phyloP scores from a whole-genome alignment of 2,113 vertebrate species.

The Mystacornis crossleyi region DNA sequence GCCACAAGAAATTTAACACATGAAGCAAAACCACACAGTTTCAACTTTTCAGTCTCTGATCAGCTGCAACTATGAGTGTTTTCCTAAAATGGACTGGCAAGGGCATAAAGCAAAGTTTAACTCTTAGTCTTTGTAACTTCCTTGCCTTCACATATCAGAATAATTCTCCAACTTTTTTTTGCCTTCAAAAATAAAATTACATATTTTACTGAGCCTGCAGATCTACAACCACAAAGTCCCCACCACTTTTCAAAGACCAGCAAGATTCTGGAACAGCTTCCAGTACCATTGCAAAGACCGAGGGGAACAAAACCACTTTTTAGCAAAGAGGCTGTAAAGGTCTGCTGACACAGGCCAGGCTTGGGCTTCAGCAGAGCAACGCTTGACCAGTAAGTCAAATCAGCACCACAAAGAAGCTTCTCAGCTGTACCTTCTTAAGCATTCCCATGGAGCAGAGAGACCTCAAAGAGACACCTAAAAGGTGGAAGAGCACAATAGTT shows the following conservation, averaged over 20 bases:
- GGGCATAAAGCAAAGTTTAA: not conserved
- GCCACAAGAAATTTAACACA: not conserved
- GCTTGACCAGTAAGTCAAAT: not conserved
- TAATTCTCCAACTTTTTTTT: not conserved
- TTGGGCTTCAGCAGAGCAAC: not conserved
- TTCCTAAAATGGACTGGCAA: not conserved
- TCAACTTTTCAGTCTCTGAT: not conserved
- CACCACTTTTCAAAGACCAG: not conserved
- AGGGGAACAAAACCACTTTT: not conserved
- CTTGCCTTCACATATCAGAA: not conserved
- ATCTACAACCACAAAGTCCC: not conserved
- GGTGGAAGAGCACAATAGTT: not conserved
- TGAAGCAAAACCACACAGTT: not conserved
- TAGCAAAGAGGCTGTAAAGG: not conserved
- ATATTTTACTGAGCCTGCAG: not conserved
- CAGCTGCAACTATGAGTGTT: not conserved
- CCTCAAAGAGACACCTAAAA: not conserved
- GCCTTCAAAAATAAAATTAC: not conserved
- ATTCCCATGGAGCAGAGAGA: not conserved
- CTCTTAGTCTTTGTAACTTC: not conserved
- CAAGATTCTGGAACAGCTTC: not conserved
- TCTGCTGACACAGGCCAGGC: not conserved
- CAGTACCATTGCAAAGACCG: not conserved
- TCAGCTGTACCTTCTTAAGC: not conserved
- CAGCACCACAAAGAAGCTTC: not conserved